Base-by-base conservation (phyloP, 2,888 invertebrate species). In the Nephrotoma flavescens region DNA sequence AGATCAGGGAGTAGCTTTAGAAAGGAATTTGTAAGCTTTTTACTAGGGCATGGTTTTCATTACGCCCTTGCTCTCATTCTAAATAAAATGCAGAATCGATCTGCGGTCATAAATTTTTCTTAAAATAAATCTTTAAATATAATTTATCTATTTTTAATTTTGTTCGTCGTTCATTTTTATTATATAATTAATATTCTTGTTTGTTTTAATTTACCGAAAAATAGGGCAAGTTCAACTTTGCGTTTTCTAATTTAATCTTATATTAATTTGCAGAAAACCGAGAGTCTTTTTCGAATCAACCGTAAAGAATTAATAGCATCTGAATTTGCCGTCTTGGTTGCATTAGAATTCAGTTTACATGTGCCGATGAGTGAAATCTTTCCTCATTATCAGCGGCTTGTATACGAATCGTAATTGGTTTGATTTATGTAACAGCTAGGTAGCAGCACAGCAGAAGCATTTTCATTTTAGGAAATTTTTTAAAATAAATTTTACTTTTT, bases 311-410 rank as follows among this genome's bases (percentile, higher is more conserved):
- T 99, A 88, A 93, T 98, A 89, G 94, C 95, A 45, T 97, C 97
- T 87, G 99, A 99, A 92, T 98, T 99, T 92, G 97, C 97, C 5
- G 97, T 98, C 86, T 93, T 98, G 86, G 97, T 98, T 86, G 98
- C 98, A 3, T 93, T 99, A 87, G 98, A 99, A 92, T 99, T 99
- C 91, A 96, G 97, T 11, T 93, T 99, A 87, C 98, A 98, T 92
- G 94, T 98, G 88, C 97, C 98, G 41, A 96, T 96, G 86, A 95
- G 95, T 92, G 98, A 98, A 92, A 95, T 99, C 88, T 95, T 96
- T 92, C 98, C 98, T 11, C 98, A 99, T 92, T 98, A 98, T 93
- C 98, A 98, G 92, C 94, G 98, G 87, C 94, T 99, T 89, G 93
- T 97, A 88, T 97, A 97, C 92, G 97, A 97, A 91, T 97, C 97